Evolutionary conservation across 2,888 invertebrate genomes (phyloP).

Genomic region (Drosophila leonis): DNA sequence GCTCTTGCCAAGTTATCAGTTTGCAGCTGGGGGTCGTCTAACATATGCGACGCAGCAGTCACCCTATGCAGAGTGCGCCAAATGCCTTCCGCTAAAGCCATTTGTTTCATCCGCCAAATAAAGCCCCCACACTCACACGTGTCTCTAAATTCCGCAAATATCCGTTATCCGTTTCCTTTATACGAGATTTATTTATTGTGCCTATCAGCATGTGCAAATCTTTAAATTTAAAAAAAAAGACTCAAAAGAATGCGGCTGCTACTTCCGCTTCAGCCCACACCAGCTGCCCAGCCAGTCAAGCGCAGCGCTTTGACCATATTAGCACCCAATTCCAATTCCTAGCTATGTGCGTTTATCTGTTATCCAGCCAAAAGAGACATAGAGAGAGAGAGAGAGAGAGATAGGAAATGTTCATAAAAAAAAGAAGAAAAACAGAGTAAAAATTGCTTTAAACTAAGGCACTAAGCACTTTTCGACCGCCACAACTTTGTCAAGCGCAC

Average conservation of each 20-base stretch:
- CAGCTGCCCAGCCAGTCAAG: slow-evolving; percentile 46
- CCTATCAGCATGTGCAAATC: slow-evolving; percentile 72
- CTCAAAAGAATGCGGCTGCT: slow-evolving; percentile 36
- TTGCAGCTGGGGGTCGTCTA: slow-evolving; percentile 42
- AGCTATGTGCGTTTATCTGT: slow-evolving; percentile 59
- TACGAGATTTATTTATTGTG: slow-evolving; percentile 70
- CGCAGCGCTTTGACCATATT: slow-evolving; percentile 75
- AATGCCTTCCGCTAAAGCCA: slow-evolving; percentile 65
- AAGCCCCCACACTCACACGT: slow-evolving; percentile 59
- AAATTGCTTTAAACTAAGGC: slow-evolving; percentile 80
- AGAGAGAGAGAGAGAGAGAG: too few species aligned
- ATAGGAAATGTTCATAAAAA: slow-evolving; percentile 18
- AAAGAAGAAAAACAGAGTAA: slow-evolving; percentile 33
- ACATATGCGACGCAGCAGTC: slow-evolving; percentile 46
- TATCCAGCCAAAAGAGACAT: slow-evolving; percentile 17
- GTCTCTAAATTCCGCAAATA: slow-evolving; percentile 77
- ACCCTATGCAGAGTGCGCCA: slow-evolving; percentile 56
- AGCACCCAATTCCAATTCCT: slow-evolving; percentile 70
- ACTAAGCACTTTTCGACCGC: slow-evolving; percentile 72
- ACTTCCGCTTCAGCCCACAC: slow-evolving; percentile 20
- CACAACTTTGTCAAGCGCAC: slow-evolving; percentile 81
- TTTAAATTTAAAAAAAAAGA: slow-evolving; percentile 63
- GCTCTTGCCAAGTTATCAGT: background rate
- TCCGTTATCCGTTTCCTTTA: slow-evolving; percentile 77
- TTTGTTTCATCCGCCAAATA: slow-evolving; percentile 55